Conservation (phyloP, 92 coral and sea anemone species). For the Pocillopora meandrina region DNA sequence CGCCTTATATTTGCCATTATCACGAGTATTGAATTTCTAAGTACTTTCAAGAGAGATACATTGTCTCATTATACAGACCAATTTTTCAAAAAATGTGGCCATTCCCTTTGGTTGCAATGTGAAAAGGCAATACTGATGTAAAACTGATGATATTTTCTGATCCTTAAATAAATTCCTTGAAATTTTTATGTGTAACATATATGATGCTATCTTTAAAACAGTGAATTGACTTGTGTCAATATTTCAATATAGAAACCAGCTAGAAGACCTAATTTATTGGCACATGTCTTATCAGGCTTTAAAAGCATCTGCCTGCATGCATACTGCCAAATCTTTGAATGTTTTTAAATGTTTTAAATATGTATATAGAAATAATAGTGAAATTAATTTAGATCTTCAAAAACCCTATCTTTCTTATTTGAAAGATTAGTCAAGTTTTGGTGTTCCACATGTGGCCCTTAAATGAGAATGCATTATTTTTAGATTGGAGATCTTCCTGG, state of each 20-base stretch:
- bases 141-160: neutral
- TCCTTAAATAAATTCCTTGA: neutral
- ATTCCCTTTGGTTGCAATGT: neutral
- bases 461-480: neutral
- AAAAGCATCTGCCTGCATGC: neutral
- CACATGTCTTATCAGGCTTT: neutral
- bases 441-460: neutral
- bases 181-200: neutral
- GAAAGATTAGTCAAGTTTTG: neutral
- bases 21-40: neutral
- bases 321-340: neutral
- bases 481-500: constrained; percentile 95
- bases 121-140: neutral
- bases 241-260: constrained; percentile 9
- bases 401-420: no score
- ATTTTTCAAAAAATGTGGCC: neutral
- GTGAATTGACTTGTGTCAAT: neutral
- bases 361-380: no score
- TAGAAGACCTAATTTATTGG: neutral
- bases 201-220: neutral
- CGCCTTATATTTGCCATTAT: neutral
- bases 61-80: neutral
- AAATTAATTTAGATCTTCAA: no score
- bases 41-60: neutral
- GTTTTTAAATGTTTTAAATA: neutral